Evolutionary conservation across 1,140 invertebrate genomes (phyloP), one percentile per base, ranked within the genome.

Genomic region (Adoxophyes honmai): DNA sequence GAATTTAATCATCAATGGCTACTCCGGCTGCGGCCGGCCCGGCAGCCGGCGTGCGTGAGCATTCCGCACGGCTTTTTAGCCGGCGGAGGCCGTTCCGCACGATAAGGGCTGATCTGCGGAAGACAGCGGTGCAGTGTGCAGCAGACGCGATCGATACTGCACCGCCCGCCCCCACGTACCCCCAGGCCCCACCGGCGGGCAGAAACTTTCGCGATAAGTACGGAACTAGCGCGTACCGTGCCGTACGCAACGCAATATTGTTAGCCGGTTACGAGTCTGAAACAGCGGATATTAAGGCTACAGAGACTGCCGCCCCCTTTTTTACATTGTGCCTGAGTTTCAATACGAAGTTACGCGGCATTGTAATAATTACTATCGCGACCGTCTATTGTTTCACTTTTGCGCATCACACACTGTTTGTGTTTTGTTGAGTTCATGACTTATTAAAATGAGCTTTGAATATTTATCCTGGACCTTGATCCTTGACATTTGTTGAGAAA

Each of bases 121-220:
- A 88, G 85, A 88, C 85, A 88, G 78, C 78, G 76, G 57, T 78
- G 81, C 78, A 79, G 67, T 75, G 79, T 81, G 78, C 81, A 83
- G 76, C 75, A 85, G 82, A 86, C 85, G 67, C 76, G 81, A 86
- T 88, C 85, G 85, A 88, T 88, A 88, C 64, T 85, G 85, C 81
- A 84, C 68, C 68, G 73, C 61, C 60, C 35, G 59, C 64, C 34
- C 38, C 59, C 56, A 64, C 60, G 59, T 61, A 34, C 28, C 34
- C 42, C 35, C 61, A 54, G 62, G 56, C 62, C 66, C 66, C 38
- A 52, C 65, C 68, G 73, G 71, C 18, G 77, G 78, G 79, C 82
- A 85, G 85, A 86, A 88, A 88, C 68, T 88, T 88, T 86, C 75
- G 81, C 81, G 82, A 88, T 86, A 86, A 88, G 82, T 88, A 85